Evolutionary conservation across 2,888 invertebrate genomes (phyloP).

Genomic region (Coelopa pilipes): DNA sequence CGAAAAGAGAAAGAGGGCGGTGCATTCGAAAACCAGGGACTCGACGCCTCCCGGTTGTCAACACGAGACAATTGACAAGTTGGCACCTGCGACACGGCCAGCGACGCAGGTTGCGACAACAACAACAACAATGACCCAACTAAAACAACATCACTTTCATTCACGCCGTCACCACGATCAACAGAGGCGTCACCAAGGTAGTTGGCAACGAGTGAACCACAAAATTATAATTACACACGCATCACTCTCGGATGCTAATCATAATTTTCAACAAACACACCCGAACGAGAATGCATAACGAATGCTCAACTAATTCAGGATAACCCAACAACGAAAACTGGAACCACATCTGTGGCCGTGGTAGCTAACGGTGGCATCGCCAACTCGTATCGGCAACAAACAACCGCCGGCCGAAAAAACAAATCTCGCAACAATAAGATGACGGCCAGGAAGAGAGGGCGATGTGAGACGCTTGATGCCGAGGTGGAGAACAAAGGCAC

Average conservation of each 20-base stretch:
- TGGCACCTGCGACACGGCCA: neutral
- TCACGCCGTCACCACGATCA: neutral
- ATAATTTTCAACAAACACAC: conserved; percentile 26
- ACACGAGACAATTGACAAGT: neutral
- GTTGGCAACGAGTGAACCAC: conserved; percentile 17
- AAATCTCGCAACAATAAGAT: conserved; percentile 19
- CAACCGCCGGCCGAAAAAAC: neutral
- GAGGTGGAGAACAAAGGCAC: too few relatives aligned
- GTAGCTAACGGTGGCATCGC: too few relatives aligned
- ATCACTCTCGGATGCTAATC: conserved; percentile 29
- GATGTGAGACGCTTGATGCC: too few relatives aligned
- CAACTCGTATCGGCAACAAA: neutral
- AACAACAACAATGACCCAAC: too few relatives aligned
- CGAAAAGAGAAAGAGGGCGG: too few relatives aligned
- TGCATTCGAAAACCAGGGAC: too few relatives aligned
- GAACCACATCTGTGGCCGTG: conserved; percentile 1
- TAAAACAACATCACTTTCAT: neutral
- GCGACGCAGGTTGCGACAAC: too few relatives aligned
- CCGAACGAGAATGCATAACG: conserved; percentile 1
- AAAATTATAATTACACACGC: conserved; percentile 33
- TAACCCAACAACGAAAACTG: conserved; percentile 9
- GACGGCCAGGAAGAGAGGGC: neutral
- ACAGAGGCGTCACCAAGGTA: neutral
- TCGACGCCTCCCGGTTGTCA: neutral
- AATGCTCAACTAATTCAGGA: neutral